Conservation (phyloP, 1,140 invertebrate species). For the Formica selysi region DNA sequence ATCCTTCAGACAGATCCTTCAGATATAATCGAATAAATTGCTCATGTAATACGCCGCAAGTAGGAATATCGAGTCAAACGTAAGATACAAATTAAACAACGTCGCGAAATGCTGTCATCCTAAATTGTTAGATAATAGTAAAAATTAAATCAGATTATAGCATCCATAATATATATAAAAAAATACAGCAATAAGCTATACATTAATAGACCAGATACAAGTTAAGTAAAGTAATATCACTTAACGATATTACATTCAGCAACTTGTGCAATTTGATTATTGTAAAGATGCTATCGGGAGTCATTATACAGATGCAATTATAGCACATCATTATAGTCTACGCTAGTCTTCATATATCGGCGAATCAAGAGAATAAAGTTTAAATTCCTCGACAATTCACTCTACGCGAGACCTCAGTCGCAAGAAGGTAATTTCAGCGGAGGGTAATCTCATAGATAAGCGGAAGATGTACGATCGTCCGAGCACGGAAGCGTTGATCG, state of each 20-base stretch:
- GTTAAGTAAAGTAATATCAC: neutral
- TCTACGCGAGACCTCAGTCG: neutral
- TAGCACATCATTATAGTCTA: neutral
- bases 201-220: neutral
- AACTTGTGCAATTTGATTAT: neutral
- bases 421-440: neutral
- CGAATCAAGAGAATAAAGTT: neutral
- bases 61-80: neutral
- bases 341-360: too few species aligned
- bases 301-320: neutral
- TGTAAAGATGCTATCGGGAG: neutral
- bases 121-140: neutral
- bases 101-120: neutral
- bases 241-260: neutral
- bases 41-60: neutral
- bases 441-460: conserved; percentile 29
- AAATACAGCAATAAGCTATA: neutral
- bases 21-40: neutral
- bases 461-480: conserved; percentile 36
- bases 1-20: neutral
- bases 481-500: conserved; percentile 22
- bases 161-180: neutral
- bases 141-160: neutral
- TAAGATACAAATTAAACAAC: neutral
- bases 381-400: neutral